These are phyloP conservation scores for Cheilosia vernalis DNA, from an alignment of 2,888 invertebrate genomes.

Conservation along the genomic window DNA sequence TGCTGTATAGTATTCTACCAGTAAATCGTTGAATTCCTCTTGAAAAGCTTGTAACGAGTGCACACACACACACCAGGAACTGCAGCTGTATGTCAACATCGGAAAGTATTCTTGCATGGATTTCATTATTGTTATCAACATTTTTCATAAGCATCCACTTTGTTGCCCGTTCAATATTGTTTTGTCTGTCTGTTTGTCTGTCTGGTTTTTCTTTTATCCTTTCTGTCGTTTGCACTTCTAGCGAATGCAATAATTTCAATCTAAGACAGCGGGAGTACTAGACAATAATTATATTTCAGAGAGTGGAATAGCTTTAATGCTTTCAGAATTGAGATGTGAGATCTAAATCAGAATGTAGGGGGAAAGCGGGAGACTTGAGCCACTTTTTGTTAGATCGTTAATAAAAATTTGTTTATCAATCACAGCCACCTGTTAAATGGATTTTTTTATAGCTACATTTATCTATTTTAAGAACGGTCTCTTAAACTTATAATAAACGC, in stretches of 20 bases:
- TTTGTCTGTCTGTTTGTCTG: conserved; percentile 44
- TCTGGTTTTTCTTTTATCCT: neutral
- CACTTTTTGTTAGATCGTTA: no score
- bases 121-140: conserved; percentile 70
- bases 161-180: conserved; percentile 50
- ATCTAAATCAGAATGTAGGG: neutral
- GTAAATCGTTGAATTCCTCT: conserved; percentile 42
- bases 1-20: neutral
- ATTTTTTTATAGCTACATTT: no score
- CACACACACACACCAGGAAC: neutral
- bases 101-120: conserved; percentile 46
- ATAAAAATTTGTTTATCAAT: no score
- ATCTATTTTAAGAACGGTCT: no score
- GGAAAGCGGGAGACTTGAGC: no score
- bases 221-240: neutral
- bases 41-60: neutral
- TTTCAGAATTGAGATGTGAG: neutral
- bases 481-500: no score
- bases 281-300: conserved; percentile 13
- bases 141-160: conserved; percentile 67
- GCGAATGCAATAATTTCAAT: neutral
- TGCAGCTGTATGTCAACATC: conserved; percentile 2
- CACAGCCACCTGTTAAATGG: no score
- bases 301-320: conserved; percentile 8
- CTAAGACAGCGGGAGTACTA: neutral